These are phyloP conservation scores for Neodiprion pinetum DNA, from an alignment of 1,140 invertebrate genomes.

Conservation along the genomic window DNA sequence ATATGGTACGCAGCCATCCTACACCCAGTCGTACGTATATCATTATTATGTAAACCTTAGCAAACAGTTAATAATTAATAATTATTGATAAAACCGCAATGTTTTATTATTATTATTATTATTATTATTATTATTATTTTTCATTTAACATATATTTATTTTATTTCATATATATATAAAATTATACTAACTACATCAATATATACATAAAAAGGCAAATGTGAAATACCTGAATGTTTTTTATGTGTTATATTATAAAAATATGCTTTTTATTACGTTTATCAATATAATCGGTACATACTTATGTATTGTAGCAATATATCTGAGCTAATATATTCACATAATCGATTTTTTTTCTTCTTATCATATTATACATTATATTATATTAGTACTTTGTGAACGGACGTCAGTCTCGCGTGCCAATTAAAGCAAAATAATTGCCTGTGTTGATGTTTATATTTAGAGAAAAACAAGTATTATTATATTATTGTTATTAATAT, in stretches of 20 bases:
- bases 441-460: slow-evolving; percentile 15
- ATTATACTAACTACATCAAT: slow-evolving; percentile 59
- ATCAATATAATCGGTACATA: slow-evolving; percentile 29
- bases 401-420: slow-evolving; percentile 29
- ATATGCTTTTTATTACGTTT: slow-evolving; percentile 25
- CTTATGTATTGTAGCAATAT: slow-evolving; percentile 35
- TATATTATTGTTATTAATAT: neutral
- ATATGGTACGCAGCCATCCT: slow-evolving; percentile 51
- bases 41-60: slow-evolving; percentile 43
- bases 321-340: slow-evolving; percentile 42
- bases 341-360: slow-evolving; percentile 36
- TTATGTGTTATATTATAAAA: slow-evolving; percentile 33
- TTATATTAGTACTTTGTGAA: slow-evolving; percentile 29
- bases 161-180: slow-evolving; percentile 50
- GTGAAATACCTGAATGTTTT: slow-evolving; percentile 58
- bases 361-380: slow-evolving; percentile 21
- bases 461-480: slow-evolving; percentile 8
- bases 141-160: slow-evolving; percentile 18
- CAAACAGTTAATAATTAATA: slow-evolving; percentile 40
- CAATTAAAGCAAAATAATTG: slow-evolving; percentile 23
- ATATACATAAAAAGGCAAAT: slow-evolving; percentile 62
- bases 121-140: slow-evolving; percentile 9
- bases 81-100: slow-evolving; percentile 37
- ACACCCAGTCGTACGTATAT: slow-evolving; percentile 49
- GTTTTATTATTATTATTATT: slow-evolving; percentile 27